These are phyloP conservation scores for Cichladusa arquata DNA, from an alignment of 2,113 vertebrate species.

Conservation along the genomic window DNA sequence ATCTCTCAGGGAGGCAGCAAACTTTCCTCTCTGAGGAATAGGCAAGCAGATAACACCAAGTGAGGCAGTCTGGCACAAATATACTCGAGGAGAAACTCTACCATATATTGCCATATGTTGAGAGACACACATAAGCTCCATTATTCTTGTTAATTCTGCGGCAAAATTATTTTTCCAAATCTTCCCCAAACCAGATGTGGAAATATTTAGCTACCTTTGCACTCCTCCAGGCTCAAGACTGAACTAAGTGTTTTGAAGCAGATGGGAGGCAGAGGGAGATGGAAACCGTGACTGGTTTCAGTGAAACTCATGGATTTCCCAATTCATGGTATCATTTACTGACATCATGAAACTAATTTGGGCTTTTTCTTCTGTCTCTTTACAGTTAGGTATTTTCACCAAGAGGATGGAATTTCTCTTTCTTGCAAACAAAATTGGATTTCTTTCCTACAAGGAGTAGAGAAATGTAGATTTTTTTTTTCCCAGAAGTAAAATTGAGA, in stretches of 20 bases:
- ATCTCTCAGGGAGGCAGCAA: neutral
- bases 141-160: slow-evolving; percentile 44
- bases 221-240: neutral
- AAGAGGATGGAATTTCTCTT: slow-evolving; percentile 3
- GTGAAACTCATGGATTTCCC: slow-evolving; percentile 45
- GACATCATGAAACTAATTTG: slow-evolving; percentile 33
- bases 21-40: neutral
- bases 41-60: neutral
- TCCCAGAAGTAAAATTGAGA: neutral
- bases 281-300: slow-evolving; percentile 48
- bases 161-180: slow-evolving; percentile 59
- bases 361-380: slow-evolving; percentile 43
- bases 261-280: slow-evolving; percentile 32
- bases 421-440: slow-evolving; percentile 12
- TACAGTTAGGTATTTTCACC: neutral
- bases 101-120: neutral
- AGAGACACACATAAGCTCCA: slow-evolving; percentile 32
- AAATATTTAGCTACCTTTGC: slow-evolving; percentile 67
- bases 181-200: slow-evolving; percentile 67
- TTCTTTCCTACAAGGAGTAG: slow-evolving; percentile 7
- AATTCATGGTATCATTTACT: slow-evolving; percentile 30
- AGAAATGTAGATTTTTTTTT: neutral
- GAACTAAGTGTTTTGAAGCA: slow-evolving; percentile 21
- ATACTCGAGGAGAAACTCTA: fast-evolving
- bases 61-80: neutral